Percentiles rank a stretch among this genome's conserved stretches.
These are phyloP conservation scores for Epinephelus coioides DNA, from an alignment of 2,797 vertebrate species.

Conservation along the genomic window DNA sequence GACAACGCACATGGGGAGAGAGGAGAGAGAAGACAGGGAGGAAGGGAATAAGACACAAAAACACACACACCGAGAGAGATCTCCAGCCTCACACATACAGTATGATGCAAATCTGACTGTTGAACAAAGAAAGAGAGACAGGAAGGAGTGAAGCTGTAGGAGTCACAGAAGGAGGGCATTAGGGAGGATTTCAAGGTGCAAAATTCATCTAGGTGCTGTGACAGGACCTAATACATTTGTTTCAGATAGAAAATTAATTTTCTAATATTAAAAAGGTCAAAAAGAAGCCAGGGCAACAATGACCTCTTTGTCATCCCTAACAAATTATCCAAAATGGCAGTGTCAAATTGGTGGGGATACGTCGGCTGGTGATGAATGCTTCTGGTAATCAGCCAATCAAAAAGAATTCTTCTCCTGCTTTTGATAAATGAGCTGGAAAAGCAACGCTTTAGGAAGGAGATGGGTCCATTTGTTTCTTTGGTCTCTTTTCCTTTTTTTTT, in stretches of 20 bases:
- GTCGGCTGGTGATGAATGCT: constrained; percentile 91
- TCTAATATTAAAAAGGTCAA: constrained; percentile 98
- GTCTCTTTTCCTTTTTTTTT: constrained; percentile 64
- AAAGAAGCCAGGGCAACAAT: constrained; percentile 90
- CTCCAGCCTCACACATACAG: constrained; percentile 20
- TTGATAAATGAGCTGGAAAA: constrained; percentile 90
- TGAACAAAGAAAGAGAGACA: constrained; percentile 47
- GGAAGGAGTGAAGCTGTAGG: constrained; percentile 26
- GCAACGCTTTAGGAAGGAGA: constrained; percentile 83
- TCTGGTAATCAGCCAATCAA: constrained; percentile 94
- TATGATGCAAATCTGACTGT: constrained; percentile 36
- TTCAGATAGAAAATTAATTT: constrained; percentile 96
- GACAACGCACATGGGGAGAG: constrained; percentile 69
- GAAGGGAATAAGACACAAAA: constrained; percentile 33
- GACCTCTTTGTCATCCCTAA: constrained; percentile 96
- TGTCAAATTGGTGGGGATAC: constrained; percentile 93
- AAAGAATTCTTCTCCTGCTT: constrained; percentile 89
- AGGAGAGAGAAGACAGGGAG: constrained; percentile 32
- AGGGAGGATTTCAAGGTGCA: constrained; percentile 88
- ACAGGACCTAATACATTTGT: constrained; percentile 96
- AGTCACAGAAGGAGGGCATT: constrained; percentile 69
- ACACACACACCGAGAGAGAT: constrained; percentile 25
- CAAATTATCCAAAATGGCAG: constrained; percentile 95
- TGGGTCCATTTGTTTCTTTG: constrained; percentile 87
- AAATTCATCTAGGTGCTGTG: constrained; percentile 90